Evolutionary conservation across 1,140 invertebrate species (phyloP).

Genomic region (Anagrus nilaparvatae): DNA sequence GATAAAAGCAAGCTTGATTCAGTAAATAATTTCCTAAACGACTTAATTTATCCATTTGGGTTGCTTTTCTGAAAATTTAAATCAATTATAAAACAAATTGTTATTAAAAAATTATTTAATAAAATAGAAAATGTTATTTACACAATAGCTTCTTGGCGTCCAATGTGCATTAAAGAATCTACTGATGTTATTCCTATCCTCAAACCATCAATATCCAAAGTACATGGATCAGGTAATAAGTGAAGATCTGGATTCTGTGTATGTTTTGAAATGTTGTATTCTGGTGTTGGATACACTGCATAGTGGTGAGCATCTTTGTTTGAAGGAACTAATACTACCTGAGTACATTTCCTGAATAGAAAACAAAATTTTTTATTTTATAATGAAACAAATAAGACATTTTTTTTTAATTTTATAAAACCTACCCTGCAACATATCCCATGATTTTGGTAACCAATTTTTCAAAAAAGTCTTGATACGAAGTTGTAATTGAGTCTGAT

Average conservation of each 20-base stretch:
- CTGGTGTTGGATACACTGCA: conserved; percentile 71
- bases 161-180: conserved; percentile 71
- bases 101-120: background rate
- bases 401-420: background rate
- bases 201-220: conserved; percentile 66
- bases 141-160: conserved; percentile 65
- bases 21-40: conserved; percentile 66
- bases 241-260: conserved; percentile 47
- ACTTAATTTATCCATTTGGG: conserved; percentile 51
- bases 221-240: conserved; percentile 68
- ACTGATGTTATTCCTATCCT: conserved; percentile 68
- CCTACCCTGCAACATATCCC: conserved; percentile 42
- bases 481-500: conserved; percentile 33
- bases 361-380: conserved; percentile 7
- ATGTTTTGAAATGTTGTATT: conserved; percentile 41
- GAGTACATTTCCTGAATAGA: conserved; percentile 48
- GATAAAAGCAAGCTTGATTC: conserved; percentile 70
- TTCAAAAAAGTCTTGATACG: conserved; percentile 62
- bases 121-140: conserved; percentile 38
- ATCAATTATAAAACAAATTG: conserved; percentile 1
- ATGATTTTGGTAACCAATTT: conserved; percentile 55
- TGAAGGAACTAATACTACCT: conserved; percentile 66
- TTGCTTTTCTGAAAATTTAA: conserved; percentile 24
- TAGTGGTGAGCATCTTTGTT: conserved; percentile 65
- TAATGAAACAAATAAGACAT: background rate